Percentiles rank a stretch among this genome's conserved stretches.
Conservation (phyloP, 2,797 vertebrate genomes). For the Dermochelys coriacea region DNA sequence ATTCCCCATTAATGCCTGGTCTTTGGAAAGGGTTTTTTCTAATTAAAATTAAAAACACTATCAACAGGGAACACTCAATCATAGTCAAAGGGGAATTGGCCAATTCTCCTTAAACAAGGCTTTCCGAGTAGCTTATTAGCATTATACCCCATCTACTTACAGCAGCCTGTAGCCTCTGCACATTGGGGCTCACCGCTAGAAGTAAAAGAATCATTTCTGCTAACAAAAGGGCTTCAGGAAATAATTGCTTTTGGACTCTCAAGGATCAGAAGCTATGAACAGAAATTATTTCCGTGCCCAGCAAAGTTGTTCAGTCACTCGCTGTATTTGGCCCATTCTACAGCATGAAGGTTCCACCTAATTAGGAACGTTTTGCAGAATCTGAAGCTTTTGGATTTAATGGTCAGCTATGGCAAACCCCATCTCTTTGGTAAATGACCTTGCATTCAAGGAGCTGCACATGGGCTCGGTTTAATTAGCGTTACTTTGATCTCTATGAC, state of each 20-base stretch:
- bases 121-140: not conserved
- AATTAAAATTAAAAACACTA: not conserved
- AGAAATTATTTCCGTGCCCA: not conserved
- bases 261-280: not conserved
- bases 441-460: not conserved
- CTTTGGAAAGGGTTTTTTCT: not conserved
- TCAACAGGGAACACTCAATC: not conserved
- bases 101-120: not conserved
- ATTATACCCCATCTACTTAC: not conserved
- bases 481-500: not conserved
- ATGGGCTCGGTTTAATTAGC: not conserved
- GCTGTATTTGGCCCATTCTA: not conserved
- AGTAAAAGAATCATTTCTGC: not conserved
- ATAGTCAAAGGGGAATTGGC: not conserved
- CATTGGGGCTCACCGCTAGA: not conserved
- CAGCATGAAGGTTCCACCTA: fast-evolving
- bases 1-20: not conserved
- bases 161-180: not conserved
- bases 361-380: not conserved
- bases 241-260: not conserved
- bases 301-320: not conserved
- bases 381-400: not conserved
- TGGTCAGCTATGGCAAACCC: not conserved
- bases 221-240: not conserved
- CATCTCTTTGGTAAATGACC: not conserved